Evolutionary conservation across 2,797 vertebrate genomes (phyloP), one percentile per base, ranked within the genome.

Genomic region (Danio jaintianensis): DNA sequence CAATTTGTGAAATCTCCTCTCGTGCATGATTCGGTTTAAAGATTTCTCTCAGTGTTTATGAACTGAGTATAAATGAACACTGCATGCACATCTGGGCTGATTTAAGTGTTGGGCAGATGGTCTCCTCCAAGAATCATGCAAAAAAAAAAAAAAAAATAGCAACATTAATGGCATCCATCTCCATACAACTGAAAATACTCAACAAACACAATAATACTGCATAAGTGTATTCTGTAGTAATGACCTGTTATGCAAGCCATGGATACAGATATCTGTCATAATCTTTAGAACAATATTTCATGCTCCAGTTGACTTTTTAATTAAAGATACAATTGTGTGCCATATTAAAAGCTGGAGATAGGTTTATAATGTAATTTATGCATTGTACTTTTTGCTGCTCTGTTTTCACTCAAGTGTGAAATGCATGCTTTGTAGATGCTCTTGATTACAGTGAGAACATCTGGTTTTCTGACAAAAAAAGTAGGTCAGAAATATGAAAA

Each of bases 291-390:
- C 91, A 94, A 94, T 93, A 90, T 91, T 94, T 95, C 93, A 94
- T 85, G 93, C 94, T 93, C 92, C 94, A 93, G 91, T 94, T 95
- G 92, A 90, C 93, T 94, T 93, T 92, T 93, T 96, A 96, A 96
- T 96, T 96, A 95, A 93, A 94, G 93, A 92, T 92, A 94, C 7
- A n/a, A 18, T 47, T 67, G 93, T 92, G 90, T 90, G 88, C 91
- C 78, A 90, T 88, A 84, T 89, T 92, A 90, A 79, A 85, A 87
- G 89, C 85, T 83, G 70, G 82, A 90, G 90, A 59, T 67, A 66
- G 16, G 22, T 48, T 5, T 77, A 43, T 73, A 45, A 48, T 79
- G 47, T 69, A 69, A 75, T 83, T 68, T 40, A 78, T 55, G 50
- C 38, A 55, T 47, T 40, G 7, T 42, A 8, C 13, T 16, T n/a